phyloP scores from a whole-genome alignment of 2,888 invertebrate species.

The Luperina testacea region DNA sequence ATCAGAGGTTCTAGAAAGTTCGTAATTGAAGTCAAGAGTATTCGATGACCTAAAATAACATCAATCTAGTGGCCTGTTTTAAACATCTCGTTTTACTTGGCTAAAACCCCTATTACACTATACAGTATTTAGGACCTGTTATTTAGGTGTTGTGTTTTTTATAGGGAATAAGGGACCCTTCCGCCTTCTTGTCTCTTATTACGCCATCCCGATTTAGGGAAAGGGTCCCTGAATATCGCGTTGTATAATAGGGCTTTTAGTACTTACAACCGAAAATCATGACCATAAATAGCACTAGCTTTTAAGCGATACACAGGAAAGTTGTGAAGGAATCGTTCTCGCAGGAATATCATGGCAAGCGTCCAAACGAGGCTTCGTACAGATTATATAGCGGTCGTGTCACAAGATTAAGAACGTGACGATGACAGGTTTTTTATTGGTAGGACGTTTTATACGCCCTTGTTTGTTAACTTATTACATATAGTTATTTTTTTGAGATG shows the following conservation, averaged over 20 bases:
- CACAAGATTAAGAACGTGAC: constrained; percentile 6
- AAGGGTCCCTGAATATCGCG: background rate
- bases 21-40: background rate
- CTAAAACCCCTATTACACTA: background rate
- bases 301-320: constrained; percentile 3
- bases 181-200: background rate
- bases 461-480: no score
- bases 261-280: constrained; percentile 6
- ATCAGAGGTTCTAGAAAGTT: background rate
- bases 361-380: constrained; percentile 71
- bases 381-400: constrained; percentile 18
- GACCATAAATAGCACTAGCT: constrained; percentile 24
- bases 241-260: background rate
- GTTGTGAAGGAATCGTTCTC: constrained; percentile 51
- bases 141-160: background rate
- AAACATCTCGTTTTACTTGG: constrained; percentile 3
- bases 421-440: background rate
- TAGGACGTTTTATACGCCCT: no score
- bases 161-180: background rate
- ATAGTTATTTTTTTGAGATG: background rate
- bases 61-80: background rate
- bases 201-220: background rate
- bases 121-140: background rate
- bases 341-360: constrained; percentile 68
- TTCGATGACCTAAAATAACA: background rate